Evolutionary conservation across 92 coral and sea anemone genomes (phyloP).

Genomic region (Siderastrea radians): DNA sequence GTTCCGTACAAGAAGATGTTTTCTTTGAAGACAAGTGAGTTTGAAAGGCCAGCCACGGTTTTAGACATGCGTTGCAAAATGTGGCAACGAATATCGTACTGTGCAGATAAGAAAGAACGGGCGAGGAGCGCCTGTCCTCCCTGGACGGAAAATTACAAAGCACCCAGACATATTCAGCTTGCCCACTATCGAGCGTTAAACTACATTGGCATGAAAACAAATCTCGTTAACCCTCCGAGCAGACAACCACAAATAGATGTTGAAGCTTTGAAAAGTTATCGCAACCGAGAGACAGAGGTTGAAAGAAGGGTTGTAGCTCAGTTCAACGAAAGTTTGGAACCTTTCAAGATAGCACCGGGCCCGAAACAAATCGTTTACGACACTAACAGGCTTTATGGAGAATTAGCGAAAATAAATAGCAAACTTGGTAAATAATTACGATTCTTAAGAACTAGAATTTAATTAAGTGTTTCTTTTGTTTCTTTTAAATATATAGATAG

Average conservation of each 20-base stretch:
- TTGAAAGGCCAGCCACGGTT: conserved; percentile 77
- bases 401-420: conserved; percentile 27
- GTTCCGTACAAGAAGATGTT: conserved; percentile 89
- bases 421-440: not conserved
- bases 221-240: conserved; percentile 78
- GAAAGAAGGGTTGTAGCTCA: conserved; percentile 74
- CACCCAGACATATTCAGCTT: conserved; percentile 77
- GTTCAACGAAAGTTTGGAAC: conserved; percentile 76
- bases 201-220: conserved; percentile 75
- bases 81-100: conserved; percentile 85
- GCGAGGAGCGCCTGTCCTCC: conserved; percentile 86
- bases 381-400: conserved; percentile 63
- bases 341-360: conserved; percentile 76
- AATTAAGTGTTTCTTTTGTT: not conserved
- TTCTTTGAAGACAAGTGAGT: conserved; percentile 70
- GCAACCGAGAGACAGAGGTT: conserved; percentile 67
- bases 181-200: conserved; percentile 85
- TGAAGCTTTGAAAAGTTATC: conserved; percentile 70
- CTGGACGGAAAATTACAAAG: conserved; percentile 54
- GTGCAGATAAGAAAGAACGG: conserved; percentile 70
- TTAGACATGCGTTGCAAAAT: conserved; percentile 84
- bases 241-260: conserved; percentile 88
- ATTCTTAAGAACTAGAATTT: not conserved
- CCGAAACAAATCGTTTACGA: conserved; percentile 77
- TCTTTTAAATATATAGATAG: not conserved